Evolutionary conservation across 2,888 invertebrate species (phyloP), one percentile per base, ranked within the genome.

Genomic region (Blastobasis lacticolella): DNA sequence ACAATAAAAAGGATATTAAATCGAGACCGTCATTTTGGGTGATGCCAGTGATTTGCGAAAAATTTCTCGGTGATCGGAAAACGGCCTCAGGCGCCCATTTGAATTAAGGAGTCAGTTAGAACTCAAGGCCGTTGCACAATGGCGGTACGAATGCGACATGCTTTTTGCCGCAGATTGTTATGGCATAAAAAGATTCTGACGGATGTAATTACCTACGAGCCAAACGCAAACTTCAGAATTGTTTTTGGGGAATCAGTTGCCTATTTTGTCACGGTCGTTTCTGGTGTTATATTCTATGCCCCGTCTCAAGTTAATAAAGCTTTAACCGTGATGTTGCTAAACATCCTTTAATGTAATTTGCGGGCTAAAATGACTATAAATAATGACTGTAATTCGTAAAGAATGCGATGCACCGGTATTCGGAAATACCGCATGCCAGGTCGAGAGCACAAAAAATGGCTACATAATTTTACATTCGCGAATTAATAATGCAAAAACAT

Each of bases 1-100:
- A 76, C 75, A 77, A 78, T 75, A 78, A 78, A 70, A 66, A 73
- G 66, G 71, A 69, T 69, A 69, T 76, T 68, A 69, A 71, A 69
- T 65, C 62, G 53, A 57, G 58, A 62, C 66, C 67, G 72, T 76
- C 74, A 75, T 76, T 76, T 64, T 66, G 73, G 67, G 72, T 23
- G 23, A 65, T 74, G 71, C 69, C 67, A 75, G 67, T 66, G 63
- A 68, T 79, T 79, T 72, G 78, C 77, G 58, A 77, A 77, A 73
- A 75, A 71, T 76, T 72, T 23, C 23, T 23, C 57, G 61, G 66
- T 63, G 63, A 71, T 74, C 63, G 64, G 54, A 57, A 57, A 60
- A 61, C 50, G 50, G 64, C 68, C 58, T 36, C 51, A 49, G 59
- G 70, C 64, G 54, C 54, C 55, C 52, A 54, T 56, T 54, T 46